Evolutionary conservation across 2,113 vertebrate species (phyloP), one percentile per base, ranked within the genome.

Genomic region (Syngnathus floridae): DNA sequence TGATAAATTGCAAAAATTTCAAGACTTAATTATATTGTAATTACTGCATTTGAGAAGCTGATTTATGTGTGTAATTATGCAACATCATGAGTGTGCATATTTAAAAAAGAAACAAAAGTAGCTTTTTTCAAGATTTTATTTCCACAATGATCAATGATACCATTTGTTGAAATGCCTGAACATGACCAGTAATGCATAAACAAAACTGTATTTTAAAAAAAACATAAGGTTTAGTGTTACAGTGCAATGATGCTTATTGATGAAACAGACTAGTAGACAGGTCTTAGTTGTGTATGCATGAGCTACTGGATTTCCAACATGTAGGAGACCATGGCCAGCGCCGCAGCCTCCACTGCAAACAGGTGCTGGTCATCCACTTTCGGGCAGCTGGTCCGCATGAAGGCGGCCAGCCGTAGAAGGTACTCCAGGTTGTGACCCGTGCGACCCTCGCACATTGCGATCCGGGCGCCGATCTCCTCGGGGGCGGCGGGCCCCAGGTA

Each of bases 391-490:
- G 76, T 89, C 75, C 93, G 94, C 96, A 99, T 98, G 80, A 98
- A 98, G 86, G 95, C 90, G 0, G 94, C 93, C 82, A 98, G 87
- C 5, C 92, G 91, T 62, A 98, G 87, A 75, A 98, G 89, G 70
- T 99, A 98, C 86, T 99, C 96, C 1, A 98, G 91, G 86, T 98
- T 99, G 81, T 94, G 94, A 54, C 97, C 96, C 0, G 94, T 89
- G 78, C 91, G 93, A 45, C 97, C 97, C 0, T 85, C 90, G 71
- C 91, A 93, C 71, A 90, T 77, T 0, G 93, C 88, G 31, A 99
- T 98, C 87, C 95, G 95, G 12, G 90, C 83, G 0, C 94, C 97
- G 1, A 99, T 99, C 74, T 90, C 90, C 65, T 95, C 93, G 0
- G 93, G 84, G 0, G 91, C 90, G 1, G 97, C 97, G 0, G 93